Conservation (phyloP, 2,113 vertebrate species). For the Oplegnathus fasciatus region DNA sequence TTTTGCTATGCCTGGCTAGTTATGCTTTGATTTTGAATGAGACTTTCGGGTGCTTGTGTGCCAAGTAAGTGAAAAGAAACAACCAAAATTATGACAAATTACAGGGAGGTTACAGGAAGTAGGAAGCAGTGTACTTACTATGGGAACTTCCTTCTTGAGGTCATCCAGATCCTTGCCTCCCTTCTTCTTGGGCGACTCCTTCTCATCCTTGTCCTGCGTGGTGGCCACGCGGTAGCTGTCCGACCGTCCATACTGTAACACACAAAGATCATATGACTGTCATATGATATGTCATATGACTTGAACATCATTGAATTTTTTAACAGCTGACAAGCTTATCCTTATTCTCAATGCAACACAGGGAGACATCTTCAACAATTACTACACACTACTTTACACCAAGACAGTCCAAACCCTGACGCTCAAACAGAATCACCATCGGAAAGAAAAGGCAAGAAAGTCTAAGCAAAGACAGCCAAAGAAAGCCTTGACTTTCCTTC, state of each 20-base stretch:
- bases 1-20: background rate
- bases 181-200: conserved; percentile 91
- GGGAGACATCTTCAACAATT: background rate
- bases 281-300: too few relatives aligned
- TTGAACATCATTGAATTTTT: background rate
- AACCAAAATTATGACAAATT: background rate
- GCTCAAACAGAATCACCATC: background rate
- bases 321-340: background rate
- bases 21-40: background rate
- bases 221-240: conserved; percentile 95
- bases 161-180: conserved; percentile 91
- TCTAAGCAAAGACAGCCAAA: background rate
- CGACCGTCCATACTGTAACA: conserved; percentile 91
- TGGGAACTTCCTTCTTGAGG: conserved; percentile 94
- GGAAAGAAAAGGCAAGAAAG: background rate
- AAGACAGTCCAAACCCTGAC: background rate
- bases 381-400: background rate
- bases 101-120: background rate
- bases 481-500: background rate
- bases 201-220: conserved; percentile 92
- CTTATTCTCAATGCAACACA: background rate
- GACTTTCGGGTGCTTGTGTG: background rate
- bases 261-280: too few relatives aligned
- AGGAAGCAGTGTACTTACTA: conserved; percentile 82
- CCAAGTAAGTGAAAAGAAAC: background rate